Evolutionary conservation across 1,140 invertebrate species (phyloP).

Genomic region (Drosophila lacteicornis): DNA sequence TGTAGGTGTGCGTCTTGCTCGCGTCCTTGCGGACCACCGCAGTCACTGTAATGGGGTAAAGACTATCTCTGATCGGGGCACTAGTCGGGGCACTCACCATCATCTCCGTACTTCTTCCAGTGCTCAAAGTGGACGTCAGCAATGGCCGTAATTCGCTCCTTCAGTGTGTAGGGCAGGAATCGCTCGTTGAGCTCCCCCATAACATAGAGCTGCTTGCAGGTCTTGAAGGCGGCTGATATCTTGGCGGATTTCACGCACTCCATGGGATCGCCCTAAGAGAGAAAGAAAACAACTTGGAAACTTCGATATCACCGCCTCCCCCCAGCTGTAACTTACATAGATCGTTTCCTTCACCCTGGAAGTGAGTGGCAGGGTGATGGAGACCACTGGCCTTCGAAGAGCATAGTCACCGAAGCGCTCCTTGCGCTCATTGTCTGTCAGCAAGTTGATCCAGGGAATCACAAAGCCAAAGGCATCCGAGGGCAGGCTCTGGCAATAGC

Average conservation of each 20-base stretch:
- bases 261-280: constrained; percentile 87
- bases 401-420: not conserved
- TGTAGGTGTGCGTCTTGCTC: constrained; percentile 11
- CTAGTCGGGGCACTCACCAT: constrained; percentile 9
- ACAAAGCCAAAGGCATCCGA: constrained; percentile 92
- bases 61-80: no score
- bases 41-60: constrained; percentile 32
- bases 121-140: constrained; percentile 74
- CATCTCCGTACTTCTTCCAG: constrained; percentile 87
- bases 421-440: not conserved
- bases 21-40: not conserved
- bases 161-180: constrained; percentile 90
- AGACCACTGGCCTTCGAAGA: constrained; percentile 68
- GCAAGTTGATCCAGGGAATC: constrained; percentile 38
- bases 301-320: not conserved
- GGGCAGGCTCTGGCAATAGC: constrained; percentile 91
- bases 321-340: constrained; percentile 41
- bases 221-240: constrained; percentile 91
- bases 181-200: constrained; percentile 91
- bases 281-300: not conserved
- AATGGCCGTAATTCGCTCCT: constrained; percentile 77
- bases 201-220: constrained; percentile 90
- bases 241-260: constrained; percentile 89
- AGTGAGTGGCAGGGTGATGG: constrained; percentile 88
- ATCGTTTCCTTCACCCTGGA: constrained; percentile 85